Percentiles rank a stretch among this genome's conserved stretches.
These are phyloP conservation scores for Himalopsyche tibetana DNA, from an alignment of 2,888 invertebrate species.

Conservation along the genomic window DNA sequence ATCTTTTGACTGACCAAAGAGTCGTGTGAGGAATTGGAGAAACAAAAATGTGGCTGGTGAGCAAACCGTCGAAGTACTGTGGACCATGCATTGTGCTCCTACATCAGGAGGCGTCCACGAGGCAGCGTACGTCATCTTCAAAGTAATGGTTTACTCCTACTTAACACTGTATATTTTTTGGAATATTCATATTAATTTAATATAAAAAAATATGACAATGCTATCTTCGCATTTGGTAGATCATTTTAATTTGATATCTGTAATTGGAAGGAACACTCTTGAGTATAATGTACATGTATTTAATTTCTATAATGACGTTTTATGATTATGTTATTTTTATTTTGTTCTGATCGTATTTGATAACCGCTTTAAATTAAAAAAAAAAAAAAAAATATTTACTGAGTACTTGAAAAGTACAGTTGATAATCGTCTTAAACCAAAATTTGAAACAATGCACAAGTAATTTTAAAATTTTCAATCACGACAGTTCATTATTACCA, in stretches of 20 bases:
- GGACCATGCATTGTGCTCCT: constrained; percentile 75
- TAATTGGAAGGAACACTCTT: background rate
- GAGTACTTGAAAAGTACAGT: too few species aligned
- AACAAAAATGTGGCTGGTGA: constrained; percentile 78
- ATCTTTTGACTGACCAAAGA: constrained; percentile 78
- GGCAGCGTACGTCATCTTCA: constrained; percentile 44
- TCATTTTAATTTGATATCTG: constrained; percentile 12
- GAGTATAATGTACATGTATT: too few species aligned
- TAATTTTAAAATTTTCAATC: too few species aligned
- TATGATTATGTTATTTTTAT: too few species aligned
- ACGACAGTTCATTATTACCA: too few species aligned
- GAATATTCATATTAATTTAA: too few species aligned
- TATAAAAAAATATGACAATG: background rate
- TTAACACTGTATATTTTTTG: constrained; percentile 7
- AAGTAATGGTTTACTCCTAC: background rate
- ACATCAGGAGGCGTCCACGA: constrained; percentile 79
- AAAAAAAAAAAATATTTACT: too few species aligned
- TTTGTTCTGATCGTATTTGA: too few species aligned
- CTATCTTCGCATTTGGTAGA: background rate
- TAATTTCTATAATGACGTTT: too few species aligned
- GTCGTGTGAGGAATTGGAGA: constrained; percentile 76
- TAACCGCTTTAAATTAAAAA: too few species aligned
- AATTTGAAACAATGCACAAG: too few species aligned
- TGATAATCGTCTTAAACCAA: too few species aligned
- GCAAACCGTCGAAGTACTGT: constrained; percentile 78